Evolutionary conservation across 2,888 invertebrate genomes (phyloP), one percentile per base, ranked within the genome.

Genomic region (Yponomeuta cagnagella): DNA sequence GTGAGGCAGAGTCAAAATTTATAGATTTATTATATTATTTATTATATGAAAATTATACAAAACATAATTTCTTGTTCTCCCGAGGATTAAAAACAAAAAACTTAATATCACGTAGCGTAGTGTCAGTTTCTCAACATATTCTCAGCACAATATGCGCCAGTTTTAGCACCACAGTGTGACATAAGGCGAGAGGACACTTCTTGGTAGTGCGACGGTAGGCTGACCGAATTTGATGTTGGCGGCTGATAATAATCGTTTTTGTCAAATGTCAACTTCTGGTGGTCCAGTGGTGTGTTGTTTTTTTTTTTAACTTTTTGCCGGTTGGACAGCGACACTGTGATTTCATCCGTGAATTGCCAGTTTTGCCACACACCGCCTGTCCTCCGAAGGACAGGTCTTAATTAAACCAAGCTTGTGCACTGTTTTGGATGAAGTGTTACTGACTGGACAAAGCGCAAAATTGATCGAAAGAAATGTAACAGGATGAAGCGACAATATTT

Each of bases 201-300:
- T 58, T 15, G 15, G 52, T 58, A 58, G 52, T 58, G 52, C 52
- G 81, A 90, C 90, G 91, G 91, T 91, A 90, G 90, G 82, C 81
- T 88, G 89, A 81, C 82, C 87, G 85, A 90, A 89, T 89, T 90
- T 74, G 91, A 92, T 92, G 82, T 79, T 77, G 79, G 76, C 71
- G 71, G 43, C 43, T 78, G 91, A 91, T 91, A 88, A 79, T 79
- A 76, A 77, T 78, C 84, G 85, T 89, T 90, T 90, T 91, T 90
- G 90, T 91, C 90, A 89, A 89, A 89, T 90, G 90, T 91, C 91
- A 90, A 92, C 90, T 89, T 86, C 87, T 90, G 52, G 87, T 86
- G 87, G 88, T 83, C 86, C 86, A 84, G 81, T 79, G 80, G 76
- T 82, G 82, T 82, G 77, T 78, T 81, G 76, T 77, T 75, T 72